Evolutionary conservation across 2,888 invertebrate genomes (phyloP).

Genomic region (Bugula neritina): DNA sequence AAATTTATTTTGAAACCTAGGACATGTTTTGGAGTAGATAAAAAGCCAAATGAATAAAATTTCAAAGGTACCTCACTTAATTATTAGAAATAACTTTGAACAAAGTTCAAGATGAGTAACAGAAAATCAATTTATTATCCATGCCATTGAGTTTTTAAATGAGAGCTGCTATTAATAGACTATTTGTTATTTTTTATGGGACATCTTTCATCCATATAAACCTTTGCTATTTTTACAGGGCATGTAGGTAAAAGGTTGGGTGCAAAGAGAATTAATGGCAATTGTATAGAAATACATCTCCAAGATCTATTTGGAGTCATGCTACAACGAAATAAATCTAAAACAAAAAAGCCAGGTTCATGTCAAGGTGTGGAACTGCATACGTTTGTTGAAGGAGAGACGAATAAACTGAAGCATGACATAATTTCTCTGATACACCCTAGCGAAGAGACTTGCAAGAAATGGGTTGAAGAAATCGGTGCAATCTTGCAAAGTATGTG

Average conservation of each 20-base stretch:
- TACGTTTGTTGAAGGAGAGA: slow-evolving; percentile 28
- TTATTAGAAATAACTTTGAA: no score
- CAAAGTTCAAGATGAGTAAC: no score
- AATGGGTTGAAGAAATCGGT: slow-evolving; percentile 29
- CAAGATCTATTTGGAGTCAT: slow-evolving; percentile 24
- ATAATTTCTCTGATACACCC: slow-evolving; percentile 29
- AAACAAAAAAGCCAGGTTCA: slow-evolving; percentile 9
- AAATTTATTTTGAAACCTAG: no score
- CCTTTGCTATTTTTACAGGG: no score
- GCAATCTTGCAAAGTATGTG: background rate
- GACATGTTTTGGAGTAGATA: no score
- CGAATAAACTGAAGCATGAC: slow-evolving; percentile 28
- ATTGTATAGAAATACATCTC: slow-evolving; percentile 7
- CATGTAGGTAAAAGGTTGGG: background rate
- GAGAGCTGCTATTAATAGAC: no score
- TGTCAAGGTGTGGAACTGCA: slow-evolving; percentile 28
- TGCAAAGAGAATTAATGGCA: background rate
- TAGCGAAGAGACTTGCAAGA: slow-evolving; percentile 29
- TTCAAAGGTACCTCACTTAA: no score
- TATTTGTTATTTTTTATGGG: no score
- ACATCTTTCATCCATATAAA: no score
- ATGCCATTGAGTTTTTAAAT: no score
- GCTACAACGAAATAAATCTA: background rate
- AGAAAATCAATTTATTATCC: no score
- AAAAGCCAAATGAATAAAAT: no score